Base-by-base conservation (phyloP, 2,888 invertebrate species). In the Tricholauxania praeusta region DNA sequence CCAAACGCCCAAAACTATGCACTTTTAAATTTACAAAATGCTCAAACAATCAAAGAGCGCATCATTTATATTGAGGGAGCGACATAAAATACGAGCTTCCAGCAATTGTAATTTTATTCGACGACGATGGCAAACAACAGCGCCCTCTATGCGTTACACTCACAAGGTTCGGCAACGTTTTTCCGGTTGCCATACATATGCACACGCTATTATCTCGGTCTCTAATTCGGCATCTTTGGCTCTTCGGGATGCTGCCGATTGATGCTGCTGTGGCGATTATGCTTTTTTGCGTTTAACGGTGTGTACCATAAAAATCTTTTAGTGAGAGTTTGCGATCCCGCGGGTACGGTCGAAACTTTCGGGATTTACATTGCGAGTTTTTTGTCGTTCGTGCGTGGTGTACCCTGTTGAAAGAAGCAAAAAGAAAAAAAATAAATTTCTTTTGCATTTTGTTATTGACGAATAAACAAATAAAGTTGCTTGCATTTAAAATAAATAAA, bases 291-390 rank as follows among this genome's bases (percentile, higher is more conserved):
- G 75, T 76, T 80, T 79, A 79, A 79, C 78, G 80, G 80, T 80
- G 82, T 83, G 84, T 84, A 87, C 84, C 83, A 85, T 85, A 84
- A 85, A 86, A 85, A 79, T 85, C 79, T 79, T 86, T 87, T 82
- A 87, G 86, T 87, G 86, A 87, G 87, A 87, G 86, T 86, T 86
- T 87, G 84, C 83, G 85, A 87, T 87, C 86, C 86, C 86, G 86
- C 86, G 86, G 85, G 85, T 87, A 87, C 86, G 86, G 86, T 87
- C 86, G 84, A 81, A 83, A 82, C 81, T 80, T 80, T 84, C 85
- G 84, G 84, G 80, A 81, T 78, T 79, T 60, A 69, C 64, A 39
- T 66, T 72, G 72, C 55, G 62, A 68, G 65, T 52, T 60, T 71
- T 72, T 47, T 32, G n/a, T 49, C 64, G 57, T 32, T 60, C 17